Evolutionary conservation across 1,140 invertebrate species (phyloP).

Genomic region (Musca vetustissima): DNA sequence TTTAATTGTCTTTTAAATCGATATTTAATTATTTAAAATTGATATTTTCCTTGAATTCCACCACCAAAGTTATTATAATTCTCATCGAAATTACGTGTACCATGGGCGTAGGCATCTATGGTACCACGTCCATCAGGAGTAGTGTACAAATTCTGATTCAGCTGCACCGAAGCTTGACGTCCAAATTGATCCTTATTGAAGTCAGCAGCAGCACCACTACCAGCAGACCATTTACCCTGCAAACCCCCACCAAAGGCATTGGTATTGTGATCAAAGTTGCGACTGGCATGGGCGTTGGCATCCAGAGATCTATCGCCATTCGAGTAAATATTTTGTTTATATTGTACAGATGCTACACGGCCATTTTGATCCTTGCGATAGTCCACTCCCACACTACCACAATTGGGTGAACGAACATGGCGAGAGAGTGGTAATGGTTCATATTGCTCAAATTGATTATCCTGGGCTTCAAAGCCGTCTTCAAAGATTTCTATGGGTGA

Average conservation of each 20-base stretch:
- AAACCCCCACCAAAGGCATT: constrained; percentile 33
- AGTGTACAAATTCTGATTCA: neutral
- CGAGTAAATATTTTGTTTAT: constrained; percentile 44
- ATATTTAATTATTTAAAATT: neutral
- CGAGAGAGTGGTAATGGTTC: neutral
- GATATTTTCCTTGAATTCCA: neutral
- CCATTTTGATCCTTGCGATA: constrained; percentile 36
- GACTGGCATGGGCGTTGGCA: constrained; percentile 44
- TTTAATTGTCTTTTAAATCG: neutral
- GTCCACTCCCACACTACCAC: neutral
- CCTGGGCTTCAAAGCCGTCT: neutral
- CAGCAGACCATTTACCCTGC: constrained; percentile 33
- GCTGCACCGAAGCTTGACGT: neutral
- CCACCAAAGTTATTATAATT: neutral
- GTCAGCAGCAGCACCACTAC: neutral
- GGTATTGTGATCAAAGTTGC: constrained; percentile 43
- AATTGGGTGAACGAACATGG: neutral
- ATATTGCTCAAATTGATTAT: neutral
- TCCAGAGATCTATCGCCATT: constrained; percentile 45
- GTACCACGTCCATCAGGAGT: neutral
- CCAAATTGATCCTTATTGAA: neutral
- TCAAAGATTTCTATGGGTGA: neutral
- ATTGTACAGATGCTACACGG: constrained; percentile 36
- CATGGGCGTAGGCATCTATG: constrained; percentile 6
- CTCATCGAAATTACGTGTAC: neutral